Conservation (phyloP, 2,113 vertebrate species). For the Proteles cristata region DNA sequence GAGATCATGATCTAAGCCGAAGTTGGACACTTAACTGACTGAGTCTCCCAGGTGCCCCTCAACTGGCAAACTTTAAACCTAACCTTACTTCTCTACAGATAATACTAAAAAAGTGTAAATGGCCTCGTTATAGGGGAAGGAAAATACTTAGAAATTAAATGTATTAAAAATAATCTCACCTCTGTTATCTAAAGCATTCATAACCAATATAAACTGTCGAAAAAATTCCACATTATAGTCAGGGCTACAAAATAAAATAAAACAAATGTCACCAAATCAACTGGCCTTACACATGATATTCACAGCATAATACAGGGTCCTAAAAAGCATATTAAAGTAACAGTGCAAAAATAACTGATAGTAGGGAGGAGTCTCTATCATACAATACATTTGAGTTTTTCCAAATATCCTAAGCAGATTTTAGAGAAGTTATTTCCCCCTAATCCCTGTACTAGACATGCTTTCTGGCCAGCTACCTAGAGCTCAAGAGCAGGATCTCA, state of each 20-base stretch:
- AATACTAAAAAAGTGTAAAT: slow-evolving; percentile 27
- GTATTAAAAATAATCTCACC: slow-evolving; percentile 86
- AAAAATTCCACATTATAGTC: slow-evolving; percentile 99
- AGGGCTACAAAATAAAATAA: slow-evolving; percentile 88
- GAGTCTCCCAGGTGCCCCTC: too few species aligned
- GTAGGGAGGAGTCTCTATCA: not conserved
- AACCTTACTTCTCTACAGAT: not conserved
- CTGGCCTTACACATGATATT: not conserved
- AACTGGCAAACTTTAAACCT: not conserved
- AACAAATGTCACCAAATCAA: slow-evolving; percentile 53
- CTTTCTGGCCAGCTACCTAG: slow-evolving; percentile 37
- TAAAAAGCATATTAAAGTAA: slow-evolving; percentile 7
- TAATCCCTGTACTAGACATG: not conserved
- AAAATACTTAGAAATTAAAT: slow-evolving; percentile 32
- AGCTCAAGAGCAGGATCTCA: slow-evolving; percentile 5
- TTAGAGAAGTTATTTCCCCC: slow-evolving; percentile 27
- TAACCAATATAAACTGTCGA: slow-evolving; percentile 95
- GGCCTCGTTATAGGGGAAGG: not conserved
- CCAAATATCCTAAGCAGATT: not conserved
- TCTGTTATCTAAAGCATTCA: slow-evolving; percentile 99
- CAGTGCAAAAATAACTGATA: not conserved
- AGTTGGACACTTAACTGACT: too few species aligned
- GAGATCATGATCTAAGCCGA: too few species aligned
- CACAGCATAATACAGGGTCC: not conserved
- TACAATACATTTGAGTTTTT: not conserved